Evolutionary conservation across 2,797 vertebrate genomes (phyloP).

Genomic region (Amniataba percoides): DNA sequence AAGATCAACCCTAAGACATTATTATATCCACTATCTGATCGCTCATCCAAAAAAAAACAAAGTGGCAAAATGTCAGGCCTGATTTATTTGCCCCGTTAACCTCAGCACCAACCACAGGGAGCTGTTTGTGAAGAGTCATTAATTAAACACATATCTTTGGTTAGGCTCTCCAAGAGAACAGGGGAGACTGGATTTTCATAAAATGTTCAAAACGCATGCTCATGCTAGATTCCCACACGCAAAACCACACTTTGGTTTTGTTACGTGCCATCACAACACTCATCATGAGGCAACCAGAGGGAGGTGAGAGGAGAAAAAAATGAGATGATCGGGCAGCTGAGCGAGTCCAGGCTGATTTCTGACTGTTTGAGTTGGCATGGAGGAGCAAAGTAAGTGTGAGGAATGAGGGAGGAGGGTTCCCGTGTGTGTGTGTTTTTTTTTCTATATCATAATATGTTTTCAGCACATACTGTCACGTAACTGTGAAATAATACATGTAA

Average conservation of each 20-base stretch:
- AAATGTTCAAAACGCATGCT: neutral
- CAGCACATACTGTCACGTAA: neutral
- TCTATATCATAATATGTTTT: neutral
- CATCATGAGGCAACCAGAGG: neutral
- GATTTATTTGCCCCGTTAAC: slow-evolving; percentile 31
- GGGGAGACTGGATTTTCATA: no score
- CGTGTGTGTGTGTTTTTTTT: neutral
- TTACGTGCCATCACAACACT: neutral
- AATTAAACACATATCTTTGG: slow-evolving; percentile 1
- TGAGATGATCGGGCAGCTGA: neutral
- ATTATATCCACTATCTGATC: slow-evolving; percentile 21
- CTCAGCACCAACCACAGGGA: neutral
- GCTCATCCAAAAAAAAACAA: slow-evolving; percentile 16
- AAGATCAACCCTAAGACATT: slow-evolving; percentile 7
- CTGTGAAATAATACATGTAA: neutral
- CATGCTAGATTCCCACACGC: neutral
- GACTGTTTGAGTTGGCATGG: slow-evolving; percentile 25
- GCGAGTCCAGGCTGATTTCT: slow-evolving; percentile 27
- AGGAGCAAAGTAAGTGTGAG: neutral
- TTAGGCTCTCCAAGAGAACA: neutral
- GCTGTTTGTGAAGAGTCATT: neutral
- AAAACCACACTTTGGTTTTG: neutral
- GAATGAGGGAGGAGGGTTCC: slow-evolving; percentile 21
- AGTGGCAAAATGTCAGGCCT: neutral
- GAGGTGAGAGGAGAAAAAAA: neutral